These are phyloP conservation scores for Chondrilla cf. caribensis DNA, from an alignment of 37 sponge, comb jelly and placozoan genomes.

Conservation along the genomic window DNA sequence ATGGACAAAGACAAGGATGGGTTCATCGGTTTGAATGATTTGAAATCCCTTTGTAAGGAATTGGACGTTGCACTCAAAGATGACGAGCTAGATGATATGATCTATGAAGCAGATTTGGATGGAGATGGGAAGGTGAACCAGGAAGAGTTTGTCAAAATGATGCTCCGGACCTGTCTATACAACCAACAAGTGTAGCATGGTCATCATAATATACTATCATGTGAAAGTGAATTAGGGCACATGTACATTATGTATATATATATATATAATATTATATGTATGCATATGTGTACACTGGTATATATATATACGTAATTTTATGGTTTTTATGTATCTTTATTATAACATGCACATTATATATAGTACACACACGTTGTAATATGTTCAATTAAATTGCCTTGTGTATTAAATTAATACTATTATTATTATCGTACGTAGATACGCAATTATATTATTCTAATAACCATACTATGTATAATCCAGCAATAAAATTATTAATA, in stretches of 20 bases:
- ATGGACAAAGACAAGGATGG: conserved; percentile 48
- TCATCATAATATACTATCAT: not conserved
- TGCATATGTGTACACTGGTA: too few species aligned
- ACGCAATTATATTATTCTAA: too few species aligned
- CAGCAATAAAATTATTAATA: too few species aligned
- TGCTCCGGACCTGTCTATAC: conserved; percentile 5
- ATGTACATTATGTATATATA: not conserved
- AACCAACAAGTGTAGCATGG: not conserved
- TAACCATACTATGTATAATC: too few species aligned
- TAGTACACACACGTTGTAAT: too few species aligned
- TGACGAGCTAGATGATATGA: conserved; percentile 60
- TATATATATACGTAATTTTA: too few species aligned
- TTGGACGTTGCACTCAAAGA: not conserved
- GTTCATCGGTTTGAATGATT: conserved; percentile 34
- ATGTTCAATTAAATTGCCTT: too few species aligned
- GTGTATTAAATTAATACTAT: too few species aligned
- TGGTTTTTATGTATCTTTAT: too few species aligned
- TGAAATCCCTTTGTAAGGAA: conserved; percentile 28
- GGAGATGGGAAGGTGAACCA: conserved; percentile 50
- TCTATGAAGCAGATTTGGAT: conserved; percentile 65
- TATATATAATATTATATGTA: not conserved
- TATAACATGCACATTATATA: too few species aligned
- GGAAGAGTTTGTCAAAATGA: conserved; percentile 17
- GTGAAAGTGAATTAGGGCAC: not conserved
- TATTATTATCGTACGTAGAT: too few species aligned